Evolutionary conservation across 2,888 invertebrate species (phyloP), one percentile per base, ranked within the genome.

Genomic region (Eupithecia insigniata): DNA sequence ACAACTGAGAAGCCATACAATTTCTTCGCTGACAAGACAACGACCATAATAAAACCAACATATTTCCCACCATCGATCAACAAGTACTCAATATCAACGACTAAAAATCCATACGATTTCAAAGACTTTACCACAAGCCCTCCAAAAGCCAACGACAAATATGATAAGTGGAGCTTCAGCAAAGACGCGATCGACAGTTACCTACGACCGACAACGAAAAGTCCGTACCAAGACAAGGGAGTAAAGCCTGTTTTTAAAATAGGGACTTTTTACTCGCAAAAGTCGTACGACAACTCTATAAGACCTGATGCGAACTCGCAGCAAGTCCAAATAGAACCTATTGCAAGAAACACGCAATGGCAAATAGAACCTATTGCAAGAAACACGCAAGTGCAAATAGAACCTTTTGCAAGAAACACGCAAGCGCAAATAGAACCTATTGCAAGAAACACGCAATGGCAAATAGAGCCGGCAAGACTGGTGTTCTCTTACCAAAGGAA

Each of bases 71-170:
- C 90, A 46, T 88, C 88, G 16, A 70, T 89, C 70, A 90, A 92
- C 78, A 93, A 90, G 84, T 93, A 92, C 77, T 93, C 92, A 7
- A 87, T 93, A 46, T 89, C 94, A 26, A 92, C 95, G 18, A 95
- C 95, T 16, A 93, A 92, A 86, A 95, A 92, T 83, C 95, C 95
- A 1, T 95, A 95, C 85, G 92, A 93, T 77, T 94, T 94, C 82
- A 90, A 93, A 83, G 93, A 94, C 65, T 94, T 90, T 76, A 84
- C 86, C 0, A 94, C 92, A 80, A 90, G 84, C 88, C 89, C 86
- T 72, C 87, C 86, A 26, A 85, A 85, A 74, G 60, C 46, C 6
- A 61, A 46, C 16, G 71, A 74, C 28, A 75, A 75, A 79, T 89
- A 30, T 86, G 7, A 93, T 89, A 83, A 82, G 83, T 64, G 92